A percentile compares a stretch with the other conserved stretches of the same genome.
These are phyloP conservation scores for Drosophila anomalata DNA, from an alignment of 2,888 invertebrate species.

Conservation along the genomic window DNA sequence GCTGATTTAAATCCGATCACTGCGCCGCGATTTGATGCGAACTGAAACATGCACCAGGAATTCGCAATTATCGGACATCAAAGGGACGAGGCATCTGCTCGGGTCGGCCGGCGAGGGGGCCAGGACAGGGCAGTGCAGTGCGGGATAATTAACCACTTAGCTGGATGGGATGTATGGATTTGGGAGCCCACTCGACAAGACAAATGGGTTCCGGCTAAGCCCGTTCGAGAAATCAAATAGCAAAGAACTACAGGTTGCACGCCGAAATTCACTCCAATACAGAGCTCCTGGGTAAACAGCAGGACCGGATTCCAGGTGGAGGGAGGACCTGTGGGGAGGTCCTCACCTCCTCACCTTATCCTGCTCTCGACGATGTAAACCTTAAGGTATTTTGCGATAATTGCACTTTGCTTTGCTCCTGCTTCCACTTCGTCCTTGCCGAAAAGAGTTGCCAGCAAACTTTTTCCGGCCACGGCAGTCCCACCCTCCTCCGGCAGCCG, in stretches of 20 bases:
- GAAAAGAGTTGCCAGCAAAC: slow-evolving; percentile 57
- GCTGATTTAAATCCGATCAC: slow-evolving; percentile 83
- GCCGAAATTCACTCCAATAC: slow-evolving; percentile 81
- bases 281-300: slow-evolving; percentile 78
- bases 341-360: background rate
- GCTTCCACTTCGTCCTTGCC: slow-evolving; percentile 43
- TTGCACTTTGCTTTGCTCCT: slow-evolving; percentile 74
- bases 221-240: slow-evolving; percentile 73
- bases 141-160: no score
- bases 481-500: no score
- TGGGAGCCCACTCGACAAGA: background rate
- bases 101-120: no score
- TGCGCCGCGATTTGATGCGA: slow-evolving; percentile 78
- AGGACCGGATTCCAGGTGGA: slow-evolving; percentile 18
- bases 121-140: no score
- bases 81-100: slow-evolving; percentile 53
- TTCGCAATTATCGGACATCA: slow-evolving; percentile 83
- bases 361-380: slow-evolving; percentile 70
- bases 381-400: slow-evolving; percentile 81
- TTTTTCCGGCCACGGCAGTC: background rate
- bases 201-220: slow-evolving; percentile 42
- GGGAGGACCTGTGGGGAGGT: slow-evolving; percentile 1
- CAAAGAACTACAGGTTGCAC: slow-evolving; percentile 81
- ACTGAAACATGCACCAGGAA: slow-evolving; percentile 81
- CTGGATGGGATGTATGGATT: no score